Conservation (phyloP, 2,797 vertebrate species). For the Falco novaeseelandiae region DNA sequence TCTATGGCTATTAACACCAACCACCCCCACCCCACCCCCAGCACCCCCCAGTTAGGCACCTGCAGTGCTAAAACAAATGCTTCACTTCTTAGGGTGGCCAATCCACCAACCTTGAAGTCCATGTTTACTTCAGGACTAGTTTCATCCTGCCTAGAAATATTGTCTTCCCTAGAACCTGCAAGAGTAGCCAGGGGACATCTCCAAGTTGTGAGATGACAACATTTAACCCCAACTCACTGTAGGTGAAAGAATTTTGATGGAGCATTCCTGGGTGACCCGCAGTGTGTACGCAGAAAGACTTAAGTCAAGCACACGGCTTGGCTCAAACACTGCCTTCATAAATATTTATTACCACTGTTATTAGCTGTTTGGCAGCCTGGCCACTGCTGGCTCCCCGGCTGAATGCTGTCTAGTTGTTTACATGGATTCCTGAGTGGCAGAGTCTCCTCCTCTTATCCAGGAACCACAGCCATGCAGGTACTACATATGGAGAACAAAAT, state of each 20-base stretch:
- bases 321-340: neutral
- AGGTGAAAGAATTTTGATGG: neutral
- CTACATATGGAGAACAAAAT: neutral
- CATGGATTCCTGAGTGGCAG: neutral
- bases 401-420: neutral
- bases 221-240: neutral
- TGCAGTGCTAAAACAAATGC: neutral
- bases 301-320: neutral
- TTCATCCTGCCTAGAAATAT: neutral
- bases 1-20: neutral
- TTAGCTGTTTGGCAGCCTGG: neutral
- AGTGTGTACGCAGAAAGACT: neutral
- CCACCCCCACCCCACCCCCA: accelerated
- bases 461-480: neutral
- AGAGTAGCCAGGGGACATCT: neutral
- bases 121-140: neutral
- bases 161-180: neutral
- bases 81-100: neutral
- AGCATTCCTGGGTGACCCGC: neutral
- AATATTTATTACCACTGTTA: neutral
- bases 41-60: too few species aligned
- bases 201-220: neutral
- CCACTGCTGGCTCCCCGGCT: neutral
- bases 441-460: neutral
- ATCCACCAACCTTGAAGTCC: neutral